Base-by-base conservation (phyloP, 2,797 vertebrate species). In the Poecilia wingei region DNA sequence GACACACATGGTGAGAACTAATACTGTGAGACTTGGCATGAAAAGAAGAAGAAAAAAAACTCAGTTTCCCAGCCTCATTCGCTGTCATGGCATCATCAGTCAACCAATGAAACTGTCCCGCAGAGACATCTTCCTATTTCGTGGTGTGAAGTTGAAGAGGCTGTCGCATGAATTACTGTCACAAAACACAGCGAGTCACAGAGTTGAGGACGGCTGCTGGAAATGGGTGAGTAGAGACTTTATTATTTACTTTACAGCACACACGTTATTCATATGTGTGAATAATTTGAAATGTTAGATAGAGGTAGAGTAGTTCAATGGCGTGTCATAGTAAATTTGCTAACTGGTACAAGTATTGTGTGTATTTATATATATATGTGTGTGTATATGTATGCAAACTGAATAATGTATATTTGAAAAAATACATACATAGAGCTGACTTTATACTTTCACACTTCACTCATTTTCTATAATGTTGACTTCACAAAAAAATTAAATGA, bases 161-260 rank as follows among this genome's bases (percentile, higher is more conserved):
- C 25, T 12, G 74, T 77, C 2, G 55, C 82, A 79, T 88, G 79
- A 91, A 84, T 76, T 87, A 83, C 78, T 88, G 85, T 86, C 86
- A 92, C 82, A 45, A 83, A 76, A 90, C 84, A 83, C 61, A 61
- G 72, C 74, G 25, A 77, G 71, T 78, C 74, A 59, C 45, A 85
- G 83, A 87, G 79, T 28, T 80, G 84, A 89, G 83, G 82, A 85
- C 83, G 80, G 68, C 84, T 74, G 81, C 85, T 83, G 78, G 88
- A 89, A 79, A 96, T 96, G 95, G 95, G 95, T 96, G 82, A 92
- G 94, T 78, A 59, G 36, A 0, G 71, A 22, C 46, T 84, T 74
- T 7, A 75, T 84, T 41, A 55, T 20, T 53, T 28, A 20, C 45
- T 20, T 53, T 33, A 18, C 45, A 69, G 6, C 39, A 16, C 12